phyloP scores from a whole-genome alignment of 1,140 invertebrate genomes.

The Harlomillsia oculata region DNA sequence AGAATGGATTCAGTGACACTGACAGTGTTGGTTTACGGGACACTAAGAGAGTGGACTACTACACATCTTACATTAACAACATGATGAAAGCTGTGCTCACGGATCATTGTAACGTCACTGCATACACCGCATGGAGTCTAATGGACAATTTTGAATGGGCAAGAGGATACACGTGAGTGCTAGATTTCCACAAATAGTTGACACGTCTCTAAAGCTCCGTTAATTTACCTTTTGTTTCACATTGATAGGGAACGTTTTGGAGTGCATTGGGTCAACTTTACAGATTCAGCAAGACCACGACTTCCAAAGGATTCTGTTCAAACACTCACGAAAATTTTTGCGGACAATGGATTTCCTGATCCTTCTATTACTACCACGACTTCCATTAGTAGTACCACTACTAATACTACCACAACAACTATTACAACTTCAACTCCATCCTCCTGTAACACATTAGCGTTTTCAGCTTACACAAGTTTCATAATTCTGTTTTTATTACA shows the following conservation, averaged over 20 bases:
- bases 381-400: neutral
- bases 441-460: no score
- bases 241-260: conserved; percentile 14
- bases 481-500: no score
- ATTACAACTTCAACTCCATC: neutral
- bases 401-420: neutral
- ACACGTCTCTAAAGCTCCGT: neutral
- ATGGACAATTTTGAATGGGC: conserved; percentile 32
- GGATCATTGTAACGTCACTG: conserved; percentile 5
- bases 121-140: conserved; percentile 13
- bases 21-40: neutral
- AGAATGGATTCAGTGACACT: conserved; percentile 28
- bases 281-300: neutral
- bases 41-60: conserved; percentile 1
- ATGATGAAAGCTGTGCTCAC: conserved; percentile 1
- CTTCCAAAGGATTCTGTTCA: conserved; percentile 2
- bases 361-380: neutral
- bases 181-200: neutral
- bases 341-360: conserved; percentile 1
- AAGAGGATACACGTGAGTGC: neutral
- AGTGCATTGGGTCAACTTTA: conserved; percentile 5
- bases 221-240: conserved; percentile 11
- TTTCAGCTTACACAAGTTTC: no score
- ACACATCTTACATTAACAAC: conserved; percentile 9
- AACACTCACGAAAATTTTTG: neutral